phyloP scores from a whole-genome alignment of 2,888 invertebrate species.

The Meloe dianella region DNA sequence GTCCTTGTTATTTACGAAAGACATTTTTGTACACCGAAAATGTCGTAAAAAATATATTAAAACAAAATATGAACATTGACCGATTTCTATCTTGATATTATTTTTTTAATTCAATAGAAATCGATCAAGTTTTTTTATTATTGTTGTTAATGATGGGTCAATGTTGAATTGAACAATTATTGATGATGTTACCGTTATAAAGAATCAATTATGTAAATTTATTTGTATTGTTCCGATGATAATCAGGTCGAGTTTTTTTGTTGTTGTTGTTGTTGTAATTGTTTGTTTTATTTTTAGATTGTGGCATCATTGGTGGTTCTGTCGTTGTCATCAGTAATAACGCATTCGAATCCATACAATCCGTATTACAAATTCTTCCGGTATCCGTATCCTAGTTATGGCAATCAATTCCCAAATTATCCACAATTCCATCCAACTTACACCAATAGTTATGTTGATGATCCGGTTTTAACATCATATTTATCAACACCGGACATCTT shows the following conservation, averaged over 20 bases:
- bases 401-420: constrained; percentile 28
- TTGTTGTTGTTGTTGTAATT: not conserved
- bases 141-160: not conserved
- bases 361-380: constrained; percentile 33
- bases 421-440: constrained; percentile 27
- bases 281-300: constrained; percentile 17
- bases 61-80: not conserved
- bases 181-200: not conserved
- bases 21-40: not conserved
- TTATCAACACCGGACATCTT: constrained; percentile 36
- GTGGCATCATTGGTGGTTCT: constrained; percentile 10
- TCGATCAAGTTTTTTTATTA: not conserved
- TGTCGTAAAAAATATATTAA: constrained; percentile 28
- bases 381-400: constrained; percentile 27
- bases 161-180: not conserved
- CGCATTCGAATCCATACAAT: constrained; percentile 31
- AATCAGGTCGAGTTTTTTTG: not conserved
- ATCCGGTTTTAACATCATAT: constrained; percentile 31
- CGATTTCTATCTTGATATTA: not conserved
- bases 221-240: not conserved
- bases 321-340: constrained; percentile 7
- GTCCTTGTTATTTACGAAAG: constrained; percentile 26
- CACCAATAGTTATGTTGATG: constrained; percentile 27
- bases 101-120: not conserved
- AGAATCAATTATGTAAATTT: constrained; percentile 3